Base-by-base conservation (phyloP, 2,113 vertebrate genomes). In the Pteronura brasiliensis region DNA sequence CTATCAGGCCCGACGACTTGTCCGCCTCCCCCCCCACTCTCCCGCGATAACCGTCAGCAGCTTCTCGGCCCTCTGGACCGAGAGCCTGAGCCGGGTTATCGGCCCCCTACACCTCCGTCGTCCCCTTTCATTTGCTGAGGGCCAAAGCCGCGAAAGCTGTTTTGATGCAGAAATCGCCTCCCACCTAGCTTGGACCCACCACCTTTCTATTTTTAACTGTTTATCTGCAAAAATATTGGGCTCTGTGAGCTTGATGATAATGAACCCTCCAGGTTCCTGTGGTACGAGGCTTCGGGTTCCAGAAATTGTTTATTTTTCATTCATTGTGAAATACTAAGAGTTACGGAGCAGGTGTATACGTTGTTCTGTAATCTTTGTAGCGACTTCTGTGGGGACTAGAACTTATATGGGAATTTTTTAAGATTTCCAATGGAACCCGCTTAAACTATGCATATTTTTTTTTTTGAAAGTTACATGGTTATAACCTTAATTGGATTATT, bases 1-100 rank as follows among this genome's bases (percentile, higher is more conserved):
- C 98, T 98, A 98, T 97, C 95, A 79, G 98, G 98, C 99, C 98
- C 94, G 79, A 90, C 83, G 96, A 97, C 98, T 71, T 63, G 96
- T 42, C 95, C 74, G 49, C 52, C 63, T 93, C 67, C 89, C 67
- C 67, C 72, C 96, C 86, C 91, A 21, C 69, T 97, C 95, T 95
- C 88, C 86, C 52, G 91, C 80, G 91, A 87, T 94, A 88, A 93
- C 81, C 96, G 49, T 71, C 95, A 80, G 80, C 63, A 86, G 65
- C 91, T 84, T 13, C 21, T 42, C 17, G 25, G 93, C 90, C 55
- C 52, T 11, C 80, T 13, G 86, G 44, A 21, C 90, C 3, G 52
- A 23, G 71, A 55, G 83, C 63, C 36, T 0, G 86, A 49, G 88
- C 42, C 13, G 6, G 79, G 84, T 90, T 96, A 94, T 93, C 88